A percentile compares a stretch with the other conserved stretches of the same genome.
phyloP scores from a whole-genome alignment of 2,888 invertebrate genomes.

The Coleophora flavipennella region DNA sequence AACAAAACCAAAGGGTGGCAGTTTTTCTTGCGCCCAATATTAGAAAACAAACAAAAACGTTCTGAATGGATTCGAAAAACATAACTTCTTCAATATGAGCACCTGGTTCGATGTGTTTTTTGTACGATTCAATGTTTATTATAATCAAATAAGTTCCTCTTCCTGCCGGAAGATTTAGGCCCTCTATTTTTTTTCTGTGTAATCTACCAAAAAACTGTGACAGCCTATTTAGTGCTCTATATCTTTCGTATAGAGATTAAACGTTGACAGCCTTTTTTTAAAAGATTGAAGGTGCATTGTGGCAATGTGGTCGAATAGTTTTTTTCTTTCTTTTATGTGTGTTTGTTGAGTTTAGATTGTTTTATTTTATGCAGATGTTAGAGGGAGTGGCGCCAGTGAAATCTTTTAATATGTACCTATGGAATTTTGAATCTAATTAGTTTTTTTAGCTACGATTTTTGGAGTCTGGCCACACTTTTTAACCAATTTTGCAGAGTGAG shows the following conservation, averaged over 20 bases:
- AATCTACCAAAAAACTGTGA: constrained; percentile 29
- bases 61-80: constrained; percentile 41
- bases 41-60: constrained; percentile 50
- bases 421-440: too few species aligned
- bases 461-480: too few species aligned
- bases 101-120: constrained; percentile 58
- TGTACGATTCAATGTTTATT: constrained; percentile 54
- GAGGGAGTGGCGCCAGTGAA: background rate
- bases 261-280: constrained; percentile 2
- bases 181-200: constrained; percentile 37
- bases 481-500: too few species aligned
- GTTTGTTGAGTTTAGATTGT: constrained; percentile 26
- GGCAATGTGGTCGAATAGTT: constrained; percentile 52
- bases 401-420: too few species aligned
- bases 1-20: constrained; percentile 38
- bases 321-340: constrained; percentile 38
- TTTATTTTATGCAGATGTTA: constrained; percentile 57
- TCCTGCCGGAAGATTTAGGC: constrained; percentile 66
- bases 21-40: constrained; percentile 33
- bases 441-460: too few species aligned
- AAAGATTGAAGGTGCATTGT: constrained; percentile 35
- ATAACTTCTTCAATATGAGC: constrained; percentile 32
- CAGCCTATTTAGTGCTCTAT: constrained; percentile 22
- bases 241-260: constrained; percentile 17
- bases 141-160: constrained; percentile 70